Evolutionary conservation across 2,113 vertebrate genomes (phyloP).

Genomic region (Saguinus midas): DNA sequence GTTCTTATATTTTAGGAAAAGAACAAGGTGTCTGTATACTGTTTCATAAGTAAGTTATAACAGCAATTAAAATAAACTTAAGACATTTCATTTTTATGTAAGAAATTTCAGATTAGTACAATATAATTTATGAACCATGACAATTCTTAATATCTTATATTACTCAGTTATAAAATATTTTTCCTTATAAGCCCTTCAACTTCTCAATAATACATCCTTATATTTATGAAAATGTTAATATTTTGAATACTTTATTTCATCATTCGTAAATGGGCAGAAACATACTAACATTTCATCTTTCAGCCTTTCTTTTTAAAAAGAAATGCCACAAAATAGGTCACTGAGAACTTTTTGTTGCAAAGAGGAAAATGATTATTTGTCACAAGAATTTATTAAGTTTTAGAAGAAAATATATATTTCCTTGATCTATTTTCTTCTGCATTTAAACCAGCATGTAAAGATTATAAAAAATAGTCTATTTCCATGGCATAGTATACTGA

Average conservation of each 20-base stretch:
- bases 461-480: conserved; percentile 89
- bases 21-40: conserved; percentile 21
- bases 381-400: conserved; percentile 79
- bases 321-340: conserved; percentile 76
- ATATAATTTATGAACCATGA: conserved; percentile 58
- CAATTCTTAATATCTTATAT: conserved; percentile 72
- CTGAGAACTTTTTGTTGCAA: conserved; percentile 82
- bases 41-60: conserved; percentile 69
- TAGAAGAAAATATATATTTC: conserved; percentile 83
- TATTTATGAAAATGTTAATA: conserved; percentile 80
- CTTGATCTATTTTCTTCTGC: conserved; percentile 81
- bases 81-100: conserved; percentile 67
- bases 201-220: conserved; percentile 76
- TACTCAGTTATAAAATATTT: conserved; percentile 49
- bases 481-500: conserved; percentile 84
- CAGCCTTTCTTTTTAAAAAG: conserved; percentile 71
- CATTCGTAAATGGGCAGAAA: conserved; percentile 70
- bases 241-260: conserved; percentile 75
- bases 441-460: conserved; percentile 79
- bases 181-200: conserved; percentile 70
- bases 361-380: conserved; percentile 74
- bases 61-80: conserved; percentile 62
- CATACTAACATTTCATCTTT: conserved; percentile 69
- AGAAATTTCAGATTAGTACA: conserved; percentile 65
- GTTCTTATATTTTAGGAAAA: conserved; percentile 37